A percentile compares a stretch with the other conserved stretches of the same genome.
phyloP scores from a whole-genome alignment of 2,797 vertebrate species.

The Sebastes aleutianus region DNA sequence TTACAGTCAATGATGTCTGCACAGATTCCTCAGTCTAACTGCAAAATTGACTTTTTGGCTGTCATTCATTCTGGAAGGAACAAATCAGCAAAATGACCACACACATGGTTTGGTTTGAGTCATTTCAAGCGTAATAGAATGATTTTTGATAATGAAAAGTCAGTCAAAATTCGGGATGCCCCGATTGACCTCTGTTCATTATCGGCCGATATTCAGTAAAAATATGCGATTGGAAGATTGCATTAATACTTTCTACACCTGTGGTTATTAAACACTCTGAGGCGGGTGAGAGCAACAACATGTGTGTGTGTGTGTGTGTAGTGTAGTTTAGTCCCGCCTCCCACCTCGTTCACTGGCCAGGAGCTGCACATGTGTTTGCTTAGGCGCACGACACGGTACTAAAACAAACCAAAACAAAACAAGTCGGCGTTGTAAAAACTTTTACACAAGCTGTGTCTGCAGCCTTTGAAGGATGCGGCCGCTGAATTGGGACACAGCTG shows the following conservation, averaged over 20 bases:
- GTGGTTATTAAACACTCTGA: not conserved
- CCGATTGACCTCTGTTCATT: no score
- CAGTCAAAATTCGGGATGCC: no score
- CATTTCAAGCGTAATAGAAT: not conserved
- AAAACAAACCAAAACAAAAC: not conserved
- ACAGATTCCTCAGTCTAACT: not conserved
- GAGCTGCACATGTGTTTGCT: not conserved
- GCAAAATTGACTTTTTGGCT: not conserved
- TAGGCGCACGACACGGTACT: not conserved
- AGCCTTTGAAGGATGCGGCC: not conserved
- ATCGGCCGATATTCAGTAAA: no score
- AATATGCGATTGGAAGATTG: no score
- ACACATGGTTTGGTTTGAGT: not conserved
- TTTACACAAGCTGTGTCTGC: not conserved
- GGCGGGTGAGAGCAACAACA: not conserved
- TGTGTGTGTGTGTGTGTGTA: no score
- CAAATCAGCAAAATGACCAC: not conserved
- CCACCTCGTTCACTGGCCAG: not conserved
- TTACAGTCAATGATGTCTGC: slow-evolving; percentile 35
- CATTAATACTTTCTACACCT: not conserved
- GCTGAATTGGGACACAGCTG: no score
- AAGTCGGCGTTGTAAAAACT: not conserved
- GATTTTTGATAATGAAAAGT: not conserved
- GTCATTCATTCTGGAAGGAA: not conserved
- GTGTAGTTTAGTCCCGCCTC: not conserved